Percentiles rank a stretch among this genome's conserved stretches.
These are phyloP conservation scores for Eurytoma californica DNA, from an alignment of 2,888 invertebrate species.

Conservation along the genomic window DNA sequence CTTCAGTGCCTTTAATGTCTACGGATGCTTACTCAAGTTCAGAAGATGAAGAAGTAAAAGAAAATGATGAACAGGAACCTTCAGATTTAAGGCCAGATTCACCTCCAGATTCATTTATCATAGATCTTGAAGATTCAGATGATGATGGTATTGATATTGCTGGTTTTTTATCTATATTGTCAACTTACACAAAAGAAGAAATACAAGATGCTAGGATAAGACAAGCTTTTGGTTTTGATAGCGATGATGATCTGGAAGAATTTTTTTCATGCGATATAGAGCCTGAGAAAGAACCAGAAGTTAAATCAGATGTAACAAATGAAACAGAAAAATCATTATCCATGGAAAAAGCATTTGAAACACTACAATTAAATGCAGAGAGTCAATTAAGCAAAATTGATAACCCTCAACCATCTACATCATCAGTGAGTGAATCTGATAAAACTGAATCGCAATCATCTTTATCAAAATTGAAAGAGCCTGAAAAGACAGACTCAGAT, in stretches of 20 bases:
- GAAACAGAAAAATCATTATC: not conserved
- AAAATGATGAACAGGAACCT: constrained; percentile 36
- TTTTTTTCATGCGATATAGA: not conserved
- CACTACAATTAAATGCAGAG: not conserved
- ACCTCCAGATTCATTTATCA: not conserved
- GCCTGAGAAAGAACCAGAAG: not conserved
- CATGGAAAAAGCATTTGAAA: not conserved
- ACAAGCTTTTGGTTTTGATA: not conserved
- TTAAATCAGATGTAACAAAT: not conserved
- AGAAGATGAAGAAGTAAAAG: constrained; percentile 26
- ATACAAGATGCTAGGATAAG: too few relatives aligned
- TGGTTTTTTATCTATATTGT: too few relatives aligned
- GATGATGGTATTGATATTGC: constrained; percentile 13
- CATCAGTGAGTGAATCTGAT: not conserved
- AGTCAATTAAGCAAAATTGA: not conserved
- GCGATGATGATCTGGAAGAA: not conserved
- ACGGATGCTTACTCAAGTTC: not conserved
- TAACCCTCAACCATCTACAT: not conserved
- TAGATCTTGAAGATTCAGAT: not conserved
- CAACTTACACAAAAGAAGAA: too few relatives aligned
- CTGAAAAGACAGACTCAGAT: constrained; percentile 5
- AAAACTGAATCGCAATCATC: not conserved
- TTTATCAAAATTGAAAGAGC: not conserved
- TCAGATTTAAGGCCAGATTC: constrained; percentile 1
- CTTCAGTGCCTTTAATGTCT: not conserved